These are phyloP conservation scores for Trachemys scripta DNA, from an alignment of 2,113 vertebrate genomes.

Conservation along the genomic window DNA sequence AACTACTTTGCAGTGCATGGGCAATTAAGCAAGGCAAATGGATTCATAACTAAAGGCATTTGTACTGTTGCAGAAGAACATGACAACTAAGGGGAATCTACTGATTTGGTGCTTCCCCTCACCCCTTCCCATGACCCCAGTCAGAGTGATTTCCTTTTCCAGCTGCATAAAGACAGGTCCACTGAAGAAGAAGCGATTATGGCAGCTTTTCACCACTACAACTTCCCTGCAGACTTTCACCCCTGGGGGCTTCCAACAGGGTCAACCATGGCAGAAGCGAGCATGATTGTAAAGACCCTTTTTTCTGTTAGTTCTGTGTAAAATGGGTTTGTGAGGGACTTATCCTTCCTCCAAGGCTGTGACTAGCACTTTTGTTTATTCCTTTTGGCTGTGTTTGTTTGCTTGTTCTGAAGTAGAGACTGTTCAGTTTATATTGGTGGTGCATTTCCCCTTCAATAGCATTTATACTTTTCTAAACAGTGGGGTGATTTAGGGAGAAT, in stretches of 20 bases:
- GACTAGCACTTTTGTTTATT: not conserved
- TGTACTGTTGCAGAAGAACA: not conserved
- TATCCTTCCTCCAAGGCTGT: not conserved
- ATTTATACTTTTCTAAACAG: not conserved
- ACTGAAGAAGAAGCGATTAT: not conserved
- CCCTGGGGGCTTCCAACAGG: not conserved
- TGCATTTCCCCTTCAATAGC: not conserved
- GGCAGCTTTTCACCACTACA: not conserved
- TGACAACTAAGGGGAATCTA: not conserved
- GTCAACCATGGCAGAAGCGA: not conserved
- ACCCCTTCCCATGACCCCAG: not conserved
- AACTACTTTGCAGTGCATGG: not conserved
- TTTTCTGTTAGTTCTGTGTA: not conserved
- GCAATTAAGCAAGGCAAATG: not conserved
- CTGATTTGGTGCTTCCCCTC: not conserved
- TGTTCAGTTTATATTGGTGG: not conserved
- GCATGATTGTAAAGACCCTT: not conserved
- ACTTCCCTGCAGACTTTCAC: not conserved
- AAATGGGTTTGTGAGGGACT: not conserved
- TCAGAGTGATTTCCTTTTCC: not conserved
- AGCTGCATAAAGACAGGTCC: not conserved
- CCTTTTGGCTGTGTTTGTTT: not conserved
- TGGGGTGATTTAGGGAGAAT: slow-evolving; percentile 30
- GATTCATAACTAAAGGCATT: not conserved
- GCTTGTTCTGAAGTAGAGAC: not conserved